Base-by-base conservation (phyloP, 2,888 invertebrate species). In the Chydorus sphaericus region DNA sequence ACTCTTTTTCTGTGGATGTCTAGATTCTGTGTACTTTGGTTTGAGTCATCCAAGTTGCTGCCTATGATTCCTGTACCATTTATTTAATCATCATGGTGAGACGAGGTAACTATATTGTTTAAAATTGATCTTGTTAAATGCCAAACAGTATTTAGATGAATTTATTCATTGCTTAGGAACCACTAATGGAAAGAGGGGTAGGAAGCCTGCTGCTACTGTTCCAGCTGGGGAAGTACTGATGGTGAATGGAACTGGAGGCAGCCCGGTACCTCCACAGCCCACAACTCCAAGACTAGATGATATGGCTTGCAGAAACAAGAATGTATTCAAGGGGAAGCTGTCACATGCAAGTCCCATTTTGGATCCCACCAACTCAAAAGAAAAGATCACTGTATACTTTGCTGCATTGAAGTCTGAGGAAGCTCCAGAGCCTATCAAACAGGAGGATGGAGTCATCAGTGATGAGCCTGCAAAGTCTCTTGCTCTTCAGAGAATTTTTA, bases 301-400 rank as follows among this genome's bases (percentile, higher is more conserved):
- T 44, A 8, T 23, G n/a, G 20, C 26, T 16, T 14, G 14, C 8
- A 44, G 28, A 44, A 6, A 16, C 30, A 36, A 36, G 20, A 37
- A 20, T 11, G 30, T 26, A 36, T 65, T 66, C 59, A 62, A 63
- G 29, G 66, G 65, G 18, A 64, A 62, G 56, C 60, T 66, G 2
- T 63, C 65, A 31, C 65, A 67, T 59, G 60, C 64, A 26, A 65
- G 57, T 44, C 60, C 61, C 67, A 67, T 8, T 61, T 36, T 30
- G 33, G 33, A 55, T 36, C 48, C 49, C 26, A 16, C 30, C 16
- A 62, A 55, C 64, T 62, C 18, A 38, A 56, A 54, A 7, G 38
- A 54, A 23, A 57, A 48, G 5, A 62, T 60, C 16, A 62, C 61
- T 10, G 55, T 57, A 7, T 61, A 56, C 56, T 60, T 60, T 37